phyloP scores from a whole-genome alignment of 2,888 invertebrate species.

The Clanis bilineata region DNA sequence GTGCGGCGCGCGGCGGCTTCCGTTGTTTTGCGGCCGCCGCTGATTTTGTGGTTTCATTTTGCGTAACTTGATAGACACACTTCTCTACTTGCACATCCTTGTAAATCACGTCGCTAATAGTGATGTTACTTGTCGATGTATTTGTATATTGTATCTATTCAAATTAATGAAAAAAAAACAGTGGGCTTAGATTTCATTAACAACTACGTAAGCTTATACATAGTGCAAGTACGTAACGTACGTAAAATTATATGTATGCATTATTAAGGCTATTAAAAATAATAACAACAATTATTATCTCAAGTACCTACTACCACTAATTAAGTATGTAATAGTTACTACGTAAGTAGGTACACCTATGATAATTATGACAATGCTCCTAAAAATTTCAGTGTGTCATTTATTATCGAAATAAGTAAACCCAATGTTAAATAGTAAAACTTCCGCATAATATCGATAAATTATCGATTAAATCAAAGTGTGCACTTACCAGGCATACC shows the following conservation, averaged over 20 bases:
- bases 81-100: constrained; percentile 68
- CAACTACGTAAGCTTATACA: too few relatives aligned
- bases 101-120: constrained; percentile 41
- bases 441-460: constrained; percentile 28
- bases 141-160: constrained; percentile 20
- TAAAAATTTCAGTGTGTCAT: not conserved
- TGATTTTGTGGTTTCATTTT: constrained; percentile 80
- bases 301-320: too few relatives aligned
- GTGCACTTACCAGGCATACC: constrained; percentile 39
- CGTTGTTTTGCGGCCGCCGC: constrained; percentile 74
- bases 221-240: too few relatives aligned
- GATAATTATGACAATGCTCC: too few relatives aligned
- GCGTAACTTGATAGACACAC: constrained; percentile 77
- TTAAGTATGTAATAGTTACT: too few relatives aligned
- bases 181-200: too few relatives aligned
- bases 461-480: constrained; percentile 26
- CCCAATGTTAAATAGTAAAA: not conserved
- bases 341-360: too few relatives aligned
- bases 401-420: not conserved
- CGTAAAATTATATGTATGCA: too few relatives aligned
- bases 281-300: too few relatives aligned
- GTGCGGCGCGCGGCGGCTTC: constrained; percentile 62
- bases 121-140: constrained; percentile 42
- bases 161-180: too few relatives aligned
- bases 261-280: too few relatives aligned